phyloP scores from a whole-genome alignment of 2,888 invertebrate species.

The Poecilobothrus nobilitatus region DNA sequence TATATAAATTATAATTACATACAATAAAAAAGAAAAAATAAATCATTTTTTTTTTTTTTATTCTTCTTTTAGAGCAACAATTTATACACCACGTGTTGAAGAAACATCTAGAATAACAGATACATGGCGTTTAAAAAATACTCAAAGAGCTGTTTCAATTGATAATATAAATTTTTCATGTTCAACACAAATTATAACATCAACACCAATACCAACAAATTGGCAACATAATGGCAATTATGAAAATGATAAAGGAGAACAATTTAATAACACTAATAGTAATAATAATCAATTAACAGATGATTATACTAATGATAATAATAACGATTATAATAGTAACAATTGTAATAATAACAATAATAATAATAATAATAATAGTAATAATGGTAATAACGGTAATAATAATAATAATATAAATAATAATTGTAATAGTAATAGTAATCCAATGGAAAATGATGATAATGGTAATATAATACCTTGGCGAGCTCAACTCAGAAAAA shows the following conservation, averaged over 20 bases:
- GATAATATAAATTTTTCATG: constrained; percentile 51
- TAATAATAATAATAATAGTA: constrained; percentile 22
- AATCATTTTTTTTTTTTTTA: no score
- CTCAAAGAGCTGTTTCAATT: constrained; percentile 52
- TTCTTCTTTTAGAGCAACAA: constrained; percentile 46
- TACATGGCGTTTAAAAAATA: constrained; percentile 44
- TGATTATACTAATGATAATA: constrained; percentile 16
- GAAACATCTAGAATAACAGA: constrained; percentile 47
- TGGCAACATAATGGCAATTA: neutral
- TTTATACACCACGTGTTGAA: constrained; percentile 63
- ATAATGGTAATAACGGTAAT: constrained; percentile 24
- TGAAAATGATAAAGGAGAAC: neutral
- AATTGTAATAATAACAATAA: constrained; percentile 19
- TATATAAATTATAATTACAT: no score
- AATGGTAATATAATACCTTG: constrained; percentile 73
- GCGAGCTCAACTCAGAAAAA: constrained; percentile 81
- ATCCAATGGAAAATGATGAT: constrained; percentile 45
- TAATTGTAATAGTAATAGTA: constrained; percentile 23
- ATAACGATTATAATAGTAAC: constrained; percentile 18
- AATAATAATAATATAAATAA: constrained; percentile 24
- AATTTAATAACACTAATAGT: constrained; percentile 31
- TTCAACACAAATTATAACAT: constrained; percentile 33
- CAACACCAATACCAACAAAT: constrained; percentile 18
- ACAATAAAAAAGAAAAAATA: no score
- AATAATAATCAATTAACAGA: constrained; percentile 39